Evolutionary conservation across 2,113 vertebrate genomes (phyloP), one percentile per base, ranked within the genome.

Genomic region (Brachypodius melanocephalos): DNA sequence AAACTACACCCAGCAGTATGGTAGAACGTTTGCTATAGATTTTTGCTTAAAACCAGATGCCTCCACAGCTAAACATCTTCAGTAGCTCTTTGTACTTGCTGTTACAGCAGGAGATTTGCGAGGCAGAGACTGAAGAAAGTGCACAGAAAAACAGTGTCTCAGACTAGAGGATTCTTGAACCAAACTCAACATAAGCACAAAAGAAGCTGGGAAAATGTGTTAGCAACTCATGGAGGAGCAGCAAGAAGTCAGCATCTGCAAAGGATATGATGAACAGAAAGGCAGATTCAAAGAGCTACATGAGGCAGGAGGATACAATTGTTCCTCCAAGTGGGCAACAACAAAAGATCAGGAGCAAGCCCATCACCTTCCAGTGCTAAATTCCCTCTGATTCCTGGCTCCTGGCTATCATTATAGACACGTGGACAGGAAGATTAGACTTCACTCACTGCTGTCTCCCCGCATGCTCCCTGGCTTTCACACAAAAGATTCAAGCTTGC

Each of bases 271-370:
- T 8, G 40, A 85, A 55, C 8, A 36, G 62, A 54, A 67, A 63
- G 29, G 34, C 0, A 66, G 29, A 51, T 6, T 31, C 31, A 10
- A 71, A 71, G 12, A 73, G 48, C 6, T 32, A 29, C n/a, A 17
- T 0, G 4, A 85, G 28, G 31, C 54, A 49, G 8, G 8, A 51
- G 7, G 18, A 67, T 40, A 48, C 10, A 52, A n/a, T 1, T 32
- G 22, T 14, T 54, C 42, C 72, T 48, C 29, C 45, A 40, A 65
- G 29, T 0, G 0, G 18, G 25, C 31, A 71, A 52, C 62, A 68
- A 43, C 6, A n/a, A 81, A 59, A 24, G 14, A 74, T 48, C 49
- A 45, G n/a, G 22, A 10, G 49, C 24, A 69, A 79, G 42, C 34
- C 49, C 59, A 52, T 15, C 49, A 45, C 51, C 26, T 55, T 26